Percentiles rank a stretch among this genome's conserved stretches.
These are phyloP conservation scores for Enteromius viviparus DNA, from an alignment of 2,797 vertebrate genomes.

Conservation along the genomic window DNA sequence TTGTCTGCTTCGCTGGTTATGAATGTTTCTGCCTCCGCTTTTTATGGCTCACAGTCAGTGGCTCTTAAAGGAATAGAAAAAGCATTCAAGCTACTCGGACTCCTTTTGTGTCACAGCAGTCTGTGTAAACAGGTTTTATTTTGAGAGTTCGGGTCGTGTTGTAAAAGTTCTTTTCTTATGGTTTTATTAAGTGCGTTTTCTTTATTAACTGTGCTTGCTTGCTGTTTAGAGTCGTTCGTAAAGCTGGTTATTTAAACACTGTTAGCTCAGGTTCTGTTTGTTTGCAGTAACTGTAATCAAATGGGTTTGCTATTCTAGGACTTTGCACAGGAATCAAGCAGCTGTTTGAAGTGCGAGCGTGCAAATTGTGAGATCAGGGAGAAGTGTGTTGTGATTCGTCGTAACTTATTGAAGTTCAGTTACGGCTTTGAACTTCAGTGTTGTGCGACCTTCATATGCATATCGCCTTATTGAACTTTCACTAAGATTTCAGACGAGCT, in stretches of 20 bases:
- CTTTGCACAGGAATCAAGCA: conserved; percentile 40
- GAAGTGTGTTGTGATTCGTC: conserved; percentile 56
- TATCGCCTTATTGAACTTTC: conserved; percentile 33
- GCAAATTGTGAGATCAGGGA: conserved; percentile 37
- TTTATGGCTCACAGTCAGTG: conserved; percentile 71
- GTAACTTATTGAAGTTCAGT: conserved; percentile 67
- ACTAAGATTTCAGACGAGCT: conserved; percentile 42
- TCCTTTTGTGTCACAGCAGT: conserved; percentile 50
- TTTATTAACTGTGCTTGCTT: conserved; percentile 16
- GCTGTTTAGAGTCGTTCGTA: conserved; percentile 19
- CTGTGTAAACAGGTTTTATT: conserved; percentile 34
- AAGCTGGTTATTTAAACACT: neutral
- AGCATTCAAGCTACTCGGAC: conserved; percentile 54
- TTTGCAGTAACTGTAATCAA: conserved; percentile 15
- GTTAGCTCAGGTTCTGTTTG: conserved; percentile 17
- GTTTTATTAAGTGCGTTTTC: conserved; percentile 28
- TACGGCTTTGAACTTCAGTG: conserved; percentile 68
- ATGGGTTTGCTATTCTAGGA: conserved; percentile 39
- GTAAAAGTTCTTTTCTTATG: conserved; percentile 19
- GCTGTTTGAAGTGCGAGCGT: conserved; percentile 49
- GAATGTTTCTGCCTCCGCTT: conserved; percentile 78
- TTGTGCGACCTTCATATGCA: conserved; percentile 46
- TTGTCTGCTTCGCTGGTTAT: conserved; percentile 78
- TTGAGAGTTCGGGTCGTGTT: neutral
- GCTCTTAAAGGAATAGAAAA: conserved; percentile 73